Base-by-base conservation (phyloP, 2,113 vertebrate genomes). In the Dermatemys mawii region DNA sequence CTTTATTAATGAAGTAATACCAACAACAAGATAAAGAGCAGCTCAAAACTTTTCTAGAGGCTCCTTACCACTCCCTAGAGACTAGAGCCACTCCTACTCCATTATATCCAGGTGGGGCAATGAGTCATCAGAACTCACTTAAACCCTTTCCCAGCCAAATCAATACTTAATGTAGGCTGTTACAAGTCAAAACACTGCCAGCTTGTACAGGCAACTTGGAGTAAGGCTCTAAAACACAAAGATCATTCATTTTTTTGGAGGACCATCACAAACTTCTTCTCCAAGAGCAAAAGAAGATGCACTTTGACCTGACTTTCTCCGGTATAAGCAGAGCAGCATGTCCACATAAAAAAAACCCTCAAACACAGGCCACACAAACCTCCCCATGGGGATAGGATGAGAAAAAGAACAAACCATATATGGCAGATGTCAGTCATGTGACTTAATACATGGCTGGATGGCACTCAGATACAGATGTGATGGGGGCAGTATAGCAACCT, bases 1-100 rank as follows among this genome's bases (percentile, higher is more conserved):
- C 49, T 44, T 9, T 32, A 2, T 49, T 19, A 48, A 5, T 11
- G 8, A 35, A 3, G 1, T 3, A 32, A 1, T 5, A 4, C 29
- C 29, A 81, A 41, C 13, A 55, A 44, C 24, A 27, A 4, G 54
- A 5, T 2, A 54, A 48, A 0, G 4, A 2, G 7, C 29, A n/a
- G 13, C 2, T 27, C 27, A 7, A 41, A 11, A n/a, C n/a, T 50
- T 29, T 11, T 24, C 54, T 26, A 24, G 13, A 57, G 55, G 13
- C 14, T 67, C 60, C 32, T 9, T 19, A 67, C 16, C 17, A 2
- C 60, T n/a, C 35, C 35, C 60, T 67, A 67, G 4, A n/a, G 32
- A 67, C 16, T 67, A 21, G 57, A 63, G 32, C 57, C 32, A 32
- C 32, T 16, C 1, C 1, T 46, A 53, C 46, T 26, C 46, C 80